phyloP scores from a whole-genome alignment of 2,113 vertebrate species.

The Emberiza fucata region DNA sequence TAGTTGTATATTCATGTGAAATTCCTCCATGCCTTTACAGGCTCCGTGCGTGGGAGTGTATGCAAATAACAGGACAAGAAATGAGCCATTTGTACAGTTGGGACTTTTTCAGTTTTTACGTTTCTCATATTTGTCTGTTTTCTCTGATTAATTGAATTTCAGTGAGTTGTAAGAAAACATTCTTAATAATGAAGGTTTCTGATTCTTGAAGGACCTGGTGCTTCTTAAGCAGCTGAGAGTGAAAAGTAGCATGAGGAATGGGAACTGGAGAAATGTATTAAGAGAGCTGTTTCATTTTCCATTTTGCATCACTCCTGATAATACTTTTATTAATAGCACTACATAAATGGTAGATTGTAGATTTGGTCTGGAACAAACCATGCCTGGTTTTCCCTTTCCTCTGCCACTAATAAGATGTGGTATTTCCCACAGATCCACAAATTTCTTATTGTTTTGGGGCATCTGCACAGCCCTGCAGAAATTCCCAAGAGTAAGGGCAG shows the following conservation, averaged over 20 bases:
- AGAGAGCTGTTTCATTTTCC: not conserved
- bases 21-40: not conserved
- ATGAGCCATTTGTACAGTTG: not conserved
- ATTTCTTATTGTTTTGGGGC: not conserved
- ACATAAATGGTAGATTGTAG: not conserved
- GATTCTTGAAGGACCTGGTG: not conserved
- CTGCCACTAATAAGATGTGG: fast-evolving
- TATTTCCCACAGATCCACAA: not conserved
- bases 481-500: not conserved
- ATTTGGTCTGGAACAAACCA: not conserved
- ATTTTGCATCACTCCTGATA: not conserved
- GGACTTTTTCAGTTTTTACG: not conserved
- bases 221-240: not conserved
- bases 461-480: not conserved
- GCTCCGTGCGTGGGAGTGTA: not conserved
- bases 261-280: not conserved
- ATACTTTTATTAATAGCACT: not conserved
- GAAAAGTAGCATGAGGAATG: not conserved
- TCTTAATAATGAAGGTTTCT: not conserved
- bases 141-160: not conserved
- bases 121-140: not conserved
- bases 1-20: constrained; percentile 34
- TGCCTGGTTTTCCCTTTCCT: not conserved
- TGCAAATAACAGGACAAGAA: constrained; percentile 13
- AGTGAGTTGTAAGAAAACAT: not conserved